These are phyloP conservation scores for Oxytorus armatus DNA, from an alignment of 2,888 invertebrate species.

Conservation along the genomic window DNA sequence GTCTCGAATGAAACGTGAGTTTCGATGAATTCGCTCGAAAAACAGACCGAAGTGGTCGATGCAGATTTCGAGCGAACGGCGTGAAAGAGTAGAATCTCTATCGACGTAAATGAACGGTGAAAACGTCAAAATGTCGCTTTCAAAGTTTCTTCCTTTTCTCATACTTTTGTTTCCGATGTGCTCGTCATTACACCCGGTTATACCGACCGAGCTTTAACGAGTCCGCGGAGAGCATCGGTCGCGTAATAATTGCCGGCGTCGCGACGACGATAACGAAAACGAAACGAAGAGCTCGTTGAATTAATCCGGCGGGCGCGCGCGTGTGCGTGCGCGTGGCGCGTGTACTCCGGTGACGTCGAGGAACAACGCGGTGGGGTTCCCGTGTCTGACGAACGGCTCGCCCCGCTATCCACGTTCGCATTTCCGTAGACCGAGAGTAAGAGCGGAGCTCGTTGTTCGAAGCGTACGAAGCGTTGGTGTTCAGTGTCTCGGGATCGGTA, in stretches of 20 bases:
- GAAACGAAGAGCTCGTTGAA: slow-evolving; percentile 13
- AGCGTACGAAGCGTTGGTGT: slow-evolving; percentile 1
- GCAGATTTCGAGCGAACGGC: too few species aligned
- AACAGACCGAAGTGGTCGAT: too few species aligned
- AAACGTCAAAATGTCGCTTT: too few species aligned
- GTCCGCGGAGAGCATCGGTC: background rate
- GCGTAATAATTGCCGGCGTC: background rate
- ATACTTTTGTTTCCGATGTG: too few species aligned
- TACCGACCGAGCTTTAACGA: too few species aligned
- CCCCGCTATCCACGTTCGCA: slow-evolving; percentile 39
- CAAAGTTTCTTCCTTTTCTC: too few species aligned
- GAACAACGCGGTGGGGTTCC: slow-evolving; percentile 51
- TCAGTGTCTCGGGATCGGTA: slow-evolving; percentile 56
- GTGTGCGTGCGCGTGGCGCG: background rate
- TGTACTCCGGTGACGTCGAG: slow-evolving; percentile 43
- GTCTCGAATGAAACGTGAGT: too few species aligned
- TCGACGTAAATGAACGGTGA: too few species aligned
- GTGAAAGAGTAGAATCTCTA: too few species aligned
- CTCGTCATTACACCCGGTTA: too few species aligned
- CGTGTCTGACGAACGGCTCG: slow-evolving; percentile 15
- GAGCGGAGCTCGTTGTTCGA: slow-evolving; percentile 27
- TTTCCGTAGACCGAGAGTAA: slow-evolving; percentile 15
- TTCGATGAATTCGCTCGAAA: too few species aligned
- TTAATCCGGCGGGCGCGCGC: slow-evolving; percentile 1
- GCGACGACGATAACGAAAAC: background rate